These are phyloP conservation scores for Meriones unguiculatus DNA, from an alignment of 2,113 vertebrate genomes.

Conservation along the genomic window DNA sequence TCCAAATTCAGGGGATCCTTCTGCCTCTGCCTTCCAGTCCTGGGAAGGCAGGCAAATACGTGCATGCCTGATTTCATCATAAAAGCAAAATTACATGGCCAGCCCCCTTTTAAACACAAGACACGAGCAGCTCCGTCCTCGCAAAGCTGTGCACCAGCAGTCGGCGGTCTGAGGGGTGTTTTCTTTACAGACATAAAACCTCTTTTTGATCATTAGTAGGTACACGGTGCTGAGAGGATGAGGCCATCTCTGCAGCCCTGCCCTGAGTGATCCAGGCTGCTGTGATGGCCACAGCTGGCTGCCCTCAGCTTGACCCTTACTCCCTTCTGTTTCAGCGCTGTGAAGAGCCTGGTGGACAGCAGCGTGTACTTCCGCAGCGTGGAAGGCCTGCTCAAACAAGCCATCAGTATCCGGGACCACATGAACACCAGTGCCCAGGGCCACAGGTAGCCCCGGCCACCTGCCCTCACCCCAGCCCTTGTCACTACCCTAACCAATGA, in stretches of 20 bases:
- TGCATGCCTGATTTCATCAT: neutral
- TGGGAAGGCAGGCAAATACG: neutral
- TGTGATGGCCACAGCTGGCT: no score
- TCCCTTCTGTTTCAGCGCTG: conserved; percentile 88
- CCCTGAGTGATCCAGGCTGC: neutral
- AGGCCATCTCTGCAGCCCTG: neutral
- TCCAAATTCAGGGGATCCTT: neutral
- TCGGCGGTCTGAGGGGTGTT: neutral
- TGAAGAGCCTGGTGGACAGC: conserved; percentile 97
- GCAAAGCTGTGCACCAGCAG: neutral
- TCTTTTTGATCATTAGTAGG: neutral
- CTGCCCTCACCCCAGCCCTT: neutral
- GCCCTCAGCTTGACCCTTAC: neutral
- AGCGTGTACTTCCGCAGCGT: conserved; percentile 95
- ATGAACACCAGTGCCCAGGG: conserved; percentile 89
- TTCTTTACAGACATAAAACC: neutral
- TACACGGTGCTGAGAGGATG: neutral
- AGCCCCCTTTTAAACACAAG: neutral
- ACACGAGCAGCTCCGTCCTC: no score
- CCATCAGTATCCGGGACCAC: conserved; percentile 93
- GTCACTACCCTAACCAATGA: neutral
- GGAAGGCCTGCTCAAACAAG: conserved; percentile 92
- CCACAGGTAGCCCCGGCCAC: conserved; percentile 89
- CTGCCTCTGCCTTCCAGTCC: neutral
- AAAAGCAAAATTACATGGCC: neutral